Conservation (phyloP, 2,113 vertebrate species). For the Paralichthys olivaceus region DNA sequence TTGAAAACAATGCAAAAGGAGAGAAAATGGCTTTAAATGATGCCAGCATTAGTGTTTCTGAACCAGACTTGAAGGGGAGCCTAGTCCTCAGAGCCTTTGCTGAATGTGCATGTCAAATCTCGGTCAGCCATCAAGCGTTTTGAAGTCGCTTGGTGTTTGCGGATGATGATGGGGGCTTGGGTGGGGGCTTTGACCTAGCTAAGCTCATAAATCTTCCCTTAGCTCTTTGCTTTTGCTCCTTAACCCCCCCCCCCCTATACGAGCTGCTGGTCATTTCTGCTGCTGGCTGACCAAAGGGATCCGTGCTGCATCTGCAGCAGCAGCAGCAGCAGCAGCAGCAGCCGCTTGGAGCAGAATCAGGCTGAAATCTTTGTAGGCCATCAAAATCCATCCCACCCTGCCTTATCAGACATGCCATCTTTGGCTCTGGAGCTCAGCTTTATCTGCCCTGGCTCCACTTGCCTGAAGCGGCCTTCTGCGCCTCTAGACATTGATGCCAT, state of each 20-base stretch:
- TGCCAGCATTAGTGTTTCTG: background rate
- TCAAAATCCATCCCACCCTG: slow-evolving; percentile 44
- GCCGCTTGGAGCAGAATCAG: slow-evolving; percentile 42
- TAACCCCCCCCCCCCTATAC: slow-evolving; percentile 23
- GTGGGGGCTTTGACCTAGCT: slow-evolving; percentile 65
- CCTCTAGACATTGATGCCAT: slow-evolving; percentile 14
- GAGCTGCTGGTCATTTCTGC: slow-evolving; percentile 49
- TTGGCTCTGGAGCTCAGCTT: slow-evolving; percentile 26
- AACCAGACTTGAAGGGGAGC: background rate
- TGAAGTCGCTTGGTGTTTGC: slow-evolving; percentile 51
- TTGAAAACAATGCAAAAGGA: slow-evolving; percentile 29
- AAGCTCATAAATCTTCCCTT: slow-evolving; percentile 71
- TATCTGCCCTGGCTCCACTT: slow-evolving; percentile 25
- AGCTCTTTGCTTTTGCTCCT: slow-evolving; percentile 59
- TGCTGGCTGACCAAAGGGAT: slow-evolving; percentile 29
- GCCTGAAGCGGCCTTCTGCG: slow-evolving; percentile 6
- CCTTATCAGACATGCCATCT: slow-evolving; percentile 63
- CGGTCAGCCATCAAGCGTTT: slow-evolving; percentile 50
- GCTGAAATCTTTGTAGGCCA: slow-evolving; percentile 56
- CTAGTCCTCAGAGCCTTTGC: background rate
- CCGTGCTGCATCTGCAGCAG: slow-evolving; percentile 1
- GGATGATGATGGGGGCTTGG: slow-evolving; percentile 61
- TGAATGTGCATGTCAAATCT: slow-evolving; percentile 54
- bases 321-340: slow-evolving; percentile 18
- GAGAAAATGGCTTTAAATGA: background rate